Evolutionary conservation across 2,113 vertebrate species (phyloP), one percentile per base, ranked within the genome.

Genomic region (Callospermophilus lateralis): DNA sequence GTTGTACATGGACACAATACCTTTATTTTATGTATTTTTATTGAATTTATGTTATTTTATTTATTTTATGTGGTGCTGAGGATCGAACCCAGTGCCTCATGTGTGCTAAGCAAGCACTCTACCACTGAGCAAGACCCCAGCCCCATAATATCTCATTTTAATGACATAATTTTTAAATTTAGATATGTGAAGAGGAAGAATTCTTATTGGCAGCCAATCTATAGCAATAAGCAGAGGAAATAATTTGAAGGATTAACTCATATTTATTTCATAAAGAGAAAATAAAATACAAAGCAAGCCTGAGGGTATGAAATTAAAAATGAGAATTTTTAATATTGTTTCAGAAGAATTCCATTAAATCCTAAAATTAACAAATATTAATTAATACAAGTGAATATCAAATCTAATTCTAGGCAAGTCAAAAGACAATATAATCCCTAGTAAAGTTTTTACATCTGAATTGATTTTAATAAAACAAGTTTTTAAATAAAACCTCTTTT

Each of bases 351-450:
- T 77, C 94, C 39, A 97, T 96, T 87, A 96, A 90, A 32, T 88
- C 92, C 30, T 93, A 73, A 90, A 88, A 93, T 86, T 95, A 96
- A 73, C 15, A 97, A 86, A 79, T 55, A 93, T 61, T 86, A 95
- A 93, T 78, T 86, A 97, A 94, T 78, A 51, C 26, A 37, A 37
- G 53, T 65, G 22, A 39, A 89, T 93, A 58, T 92, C 48, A 93
- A 93, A 92, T 84, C 15, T 45, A 94, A 86, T 86, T 90, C 55
- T 93, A 89, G 70, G 39, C 53, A 92, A 95, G 30, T 34, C 76
- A 15, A 86, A 94, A 39, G 79, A 76, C 3, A 91, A 42, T 55
- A 84, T 79, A 53, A 83, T 10, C 13, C 45, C 30, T 77, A 95
- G 91, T 81, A 58, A 93, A 83, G 32, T 61, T 85, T 78, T 95